Base-by-base conservation (phyloP, 1,140 invertebrate species). In the Lasioglossum baleicum region DNA sequence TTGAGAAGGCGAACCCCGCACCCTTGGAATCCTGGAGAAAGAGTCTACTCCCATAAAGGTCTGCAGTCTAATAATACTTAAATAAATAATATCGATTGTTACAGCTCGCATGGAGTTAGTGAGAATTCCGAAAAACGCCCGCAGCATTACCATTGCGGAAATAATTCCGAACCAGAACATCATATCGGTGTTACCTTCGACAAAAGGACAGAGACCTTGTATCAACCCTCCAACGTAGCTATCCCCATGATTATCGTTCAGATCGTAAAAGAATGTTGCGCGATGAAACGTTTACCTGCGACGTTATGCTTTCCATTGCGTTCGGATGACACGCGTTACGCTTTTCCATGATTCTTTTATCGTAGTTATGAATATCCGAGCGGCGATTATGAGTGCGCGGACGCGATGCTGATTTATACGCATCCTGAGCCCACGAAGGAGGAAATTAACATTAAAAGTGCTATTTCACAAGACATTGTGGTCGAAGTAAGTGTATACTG, bases 191-290 rank as follows among this genome's bases (percentile, higher is more conserved):
- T 88, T 87, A 53, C 83, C 89, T 7, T 85, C 87, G 68, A 89
- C 89, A 10, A 83, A 83, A 11, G 85, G 91, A n/a, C n/a, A n/a
- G 35, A 87, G 69, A 13, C 93, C 91, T 82, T 94, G 91, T 68
- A 74, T 94, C 8, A 94, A 94, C 83, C 91, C 83, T 22, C 72
- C 91, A 53, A 85, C 90, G 93, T 94, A 90, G 90, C 92, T 75
- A 35, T 53, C 13, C 35, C 15, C 51, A 10, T 15, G 51, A 53
- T 20, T 20, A 15, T 6, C 10, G 44, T 48, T 48, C 8, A 11
- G 2, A 1, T 13, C 2, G 44, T 48, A 11, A 13, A 48, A 35
- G 2, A 44, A 48, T 11, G 44, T 44, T 11, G 44, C 44, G 44
- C 44, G 15, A 53, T 53, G 51, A 7, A 53, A 17, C 51, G 5